Base-by-base conservation (phyloP, 1,140 invertebrate genomes). In the Drosophila asahinai region DNA sequence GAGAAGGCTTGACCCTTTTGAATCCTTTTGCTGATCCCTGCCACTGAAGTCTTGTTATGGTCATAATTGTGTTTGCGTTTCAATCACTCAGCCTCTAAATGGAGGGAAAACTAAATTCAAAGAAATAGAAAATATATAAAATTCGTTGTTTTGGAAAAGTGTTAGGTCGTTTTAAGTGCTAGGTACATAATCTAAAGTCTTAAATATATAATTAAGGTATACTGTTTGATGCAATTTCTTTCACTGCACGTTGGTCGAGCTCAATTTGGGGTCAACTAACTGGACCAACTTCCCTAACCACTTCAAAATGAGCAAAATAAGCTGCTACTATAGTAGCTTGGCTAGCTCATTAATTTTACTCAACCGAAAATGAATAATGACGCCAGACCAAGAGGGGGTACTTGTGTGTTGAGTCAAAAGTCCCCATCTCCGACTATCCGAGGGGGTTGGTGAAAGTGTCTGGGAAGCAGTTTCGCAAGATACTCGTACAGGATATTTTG, bases 361-460 rank as follows among this genome's bases (percentile, higher is more conserved):
- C 68, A 73, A 74, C 54, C 54, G 38, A 74, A 73, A 74, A 61
- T 74, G 68, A 74, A 61, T 74, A 73, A 73, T 51, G 67, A 43
- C 11, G 67, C 38, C 55, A 38, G 54, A 42, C 22, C 38, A 36
- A 5, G 8, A 7, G 36, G 27, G 62, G 12, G 19, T 17, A 40
- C 36, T 63, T 17, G 54, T 15, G 25, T 47, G 59, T 30, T 19
- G 67, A 66, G 61, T 66, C 27, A 36, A 33, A 58, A 58, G 52
- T 71, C 45, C 30, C n/a, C 27, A 27, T 19, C 9, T 40, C 38
- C 25, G 5, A 19, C 42, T 19, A 2, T 48, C 38, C 25, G 8
- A 15, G 1, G 38, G 38, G 7, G 22, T 5, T 12, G 43, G 42
- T 1, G 12, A 36, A 58, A 73, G 70, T 73, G 67, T 61, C 47